Percentiles rank a stretch among this genome's conserved stretches.
Conservation (phyloP, 2,888 invertebrate genomes). For the Oscheius sp. region DNA sequence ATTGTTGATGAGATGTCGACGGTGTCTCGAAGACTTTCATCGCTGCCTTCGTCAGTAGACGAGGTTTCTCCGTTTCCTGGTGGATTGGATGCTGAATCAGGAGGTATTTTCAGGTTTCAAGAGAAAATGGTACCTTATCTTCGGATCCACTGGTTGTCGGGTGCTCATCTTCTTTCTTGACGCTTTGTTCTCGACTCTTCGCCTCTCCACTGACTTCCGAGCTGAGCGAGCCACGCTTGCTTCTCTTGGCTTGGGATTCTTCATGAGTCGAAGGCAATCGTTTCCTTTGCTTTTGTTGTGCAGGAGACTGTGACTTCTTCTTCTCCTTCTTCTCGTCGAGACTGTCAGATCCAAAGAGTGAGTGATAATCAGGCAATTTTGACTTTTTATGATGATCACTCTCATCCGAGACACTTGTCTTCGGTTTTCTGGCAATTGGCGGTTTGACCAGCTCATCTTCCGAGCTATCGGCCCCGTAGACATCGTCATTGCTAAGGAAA, state of each 20-base stretch:
- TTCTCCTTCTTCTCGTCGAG: slow-evolving; percentile 32
- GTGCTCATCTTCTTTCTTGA: slow-evolving; percentile 3
- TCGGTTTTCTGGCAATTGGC: slow-evolving; percentile 14
- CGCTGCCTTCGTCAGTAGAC: slow-evolving; percentile 31
- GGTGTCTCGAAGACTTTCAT: slow-evolving; percentile 38
- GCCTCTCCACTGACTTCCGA: slow-evolving; percentile 23
- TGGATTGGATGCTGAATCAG: not conserved
- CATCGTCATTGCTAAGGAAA: not conserved
- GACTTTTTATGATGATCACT: slow-evolving; percentile 21
- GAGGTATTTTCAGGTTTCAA: no score
- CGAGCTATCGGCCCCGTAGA: slow-evolving; percentile 12
- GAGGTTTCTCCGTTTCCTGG: slow-evolving; percentile 5
- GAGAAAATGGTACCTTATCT: not conserved
- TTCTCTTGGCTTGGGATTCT: slow-evolving; percentile 19
- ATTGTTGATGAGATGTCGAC: not conserved
- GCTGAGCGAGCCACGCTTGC: slow-evolving; percentile 18
- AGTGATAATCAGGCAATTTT: slow-evolving; percentile 2
- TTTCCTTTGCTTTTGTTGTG: slow-evolving; percentile 23
- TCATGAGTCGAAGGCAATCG: slow-evolving; percentile 16
- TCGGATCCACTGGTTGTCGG: not conserved
- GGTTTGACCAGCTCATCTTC: slow-evolving; percentile 16
- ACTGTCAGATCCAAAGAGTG: slow-evolving; percentile 26
- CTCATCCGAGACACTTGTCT: slow-evolving; percentile 13
- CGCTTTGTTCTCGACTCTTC: slow-evolving; percentile 16
- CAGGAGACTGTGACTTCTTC: not conserved